These are phyloP conservation scores for Peromyscus eremicus DNA, from an alignment of 2,797 vertebrate genomes.

Conservation along the genomic window DNA sequence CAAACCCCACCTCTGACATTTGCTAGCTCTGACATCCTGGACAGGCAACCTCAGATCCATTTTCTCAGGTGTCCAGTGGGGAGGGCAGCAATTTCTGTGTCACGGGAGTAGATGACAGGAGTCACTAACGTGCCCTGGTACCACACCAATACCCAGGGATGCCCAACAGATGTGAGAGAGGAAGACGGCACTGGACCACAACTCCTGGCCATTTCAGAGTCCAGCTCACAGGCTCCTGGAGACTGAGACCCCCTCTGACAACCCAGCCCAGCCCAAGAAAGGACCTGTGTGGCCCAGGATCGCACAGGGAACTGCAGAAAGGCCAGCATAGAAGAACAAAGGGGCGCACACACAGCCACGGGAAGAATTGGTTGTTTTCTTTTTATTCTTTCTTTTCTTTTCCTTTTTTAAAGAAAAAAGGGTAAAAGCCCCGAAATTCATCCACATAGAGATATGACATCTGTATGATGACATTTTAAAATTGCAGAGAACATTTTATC, in stretches of 20 bases:
- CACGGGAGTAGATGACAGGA: background rate
- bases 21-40: background rate
- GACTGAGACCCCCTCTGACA: background rate
- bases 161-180: background rate
- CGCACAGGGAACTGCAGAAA: background rate
- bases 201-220: background rate
- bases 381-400: background rate
- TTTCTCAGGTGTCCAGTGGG: background rate
- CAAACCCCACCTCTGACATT: background rate
- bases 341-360: background rate
- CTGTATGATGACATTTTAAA: background rate
- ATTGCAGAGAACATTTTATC: background rate
- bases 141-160: background rate
- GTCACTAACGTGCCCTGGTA: background rate
- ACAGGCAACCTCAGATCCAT: background rate
- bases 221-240: background rate
- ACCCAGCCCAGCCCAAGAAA: background rate
- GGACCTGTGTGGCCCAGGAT: background rate
- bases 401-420: background rate
- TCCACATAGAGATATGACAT: background rate
- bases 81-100: background rate
- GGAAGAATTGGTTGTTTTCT: background rate
- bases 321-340: background rate
- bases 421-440: background rate
- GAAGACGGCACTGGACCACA: fast-evolving